These are phyloP conservation scores for Parnassius smintheus DNA, from an alignment of 2,888 invertebrate species.

Conservation along the genomic window DNA sequence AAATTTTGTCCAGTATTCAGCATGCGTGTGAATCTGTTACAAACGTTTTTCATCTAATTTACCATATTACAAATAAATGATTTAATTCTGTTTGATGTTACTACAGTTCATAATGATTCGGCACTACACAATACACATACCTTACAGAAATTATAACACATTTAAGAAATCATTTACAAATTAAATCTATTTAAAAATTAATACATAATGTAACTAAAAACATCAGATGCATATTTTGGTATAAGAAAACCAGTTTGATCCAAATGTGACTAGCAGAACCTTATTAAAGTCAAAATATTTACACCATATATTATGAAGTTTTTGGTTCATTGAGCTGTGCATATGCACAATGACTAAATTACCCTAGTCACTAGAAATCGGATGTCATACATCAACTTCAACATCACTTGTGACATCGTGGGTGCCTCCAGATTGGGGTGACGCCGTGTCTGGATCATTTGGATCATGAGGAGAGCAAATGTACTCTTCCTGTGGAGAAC, in stretches of 20 bases:
- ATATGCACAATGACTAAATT: constrained; percentile 8
- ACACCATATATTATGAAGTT: constrained; percentile 11
- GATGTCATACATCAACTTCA: constrained; percentile 75
- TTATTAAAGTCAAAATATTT: constrained; percentile 8
- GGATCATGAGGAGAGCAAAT: constrained; percentile 45
- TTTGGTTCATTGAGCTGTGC: constrained; percentile 11
- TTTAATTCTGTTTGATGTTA: background rate
- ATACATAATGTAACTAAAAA: background rate
- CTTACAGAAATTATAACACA: constrained; percentile 1
- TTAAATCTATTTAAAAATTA: background rate
- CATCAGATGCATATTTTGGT: constrained; percentile 13
- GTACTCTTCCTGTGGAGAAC: constrained; percentile 60
- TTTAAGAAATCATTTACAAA: background rate
- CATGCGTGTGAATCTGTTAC: too few species aligned
- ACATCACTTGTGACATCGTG: constrained; percentile 64
- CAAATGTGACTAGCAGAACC: constrained; percentile 12
- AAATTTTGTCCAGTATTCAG: too few species aligned
- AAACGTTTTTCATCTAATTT: too few species aligned
- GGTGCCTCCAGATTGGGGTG: constrained; percentile 53
- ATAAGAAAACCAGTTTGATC: constrained; percentile 14
- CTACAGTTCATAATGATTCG: constrained; percentile 7
- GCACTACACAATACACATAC: constrained; percentile 3
- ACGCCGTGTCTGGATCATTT: constrained; percentile 42
- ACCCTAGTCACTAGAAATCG: constrained; percentile 56
- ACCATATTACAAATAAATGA: too few species aligned